Base-by-base conservation (phyloP, 2,113 vertebrate genomes). In the Regulus satrapa region DNA sequence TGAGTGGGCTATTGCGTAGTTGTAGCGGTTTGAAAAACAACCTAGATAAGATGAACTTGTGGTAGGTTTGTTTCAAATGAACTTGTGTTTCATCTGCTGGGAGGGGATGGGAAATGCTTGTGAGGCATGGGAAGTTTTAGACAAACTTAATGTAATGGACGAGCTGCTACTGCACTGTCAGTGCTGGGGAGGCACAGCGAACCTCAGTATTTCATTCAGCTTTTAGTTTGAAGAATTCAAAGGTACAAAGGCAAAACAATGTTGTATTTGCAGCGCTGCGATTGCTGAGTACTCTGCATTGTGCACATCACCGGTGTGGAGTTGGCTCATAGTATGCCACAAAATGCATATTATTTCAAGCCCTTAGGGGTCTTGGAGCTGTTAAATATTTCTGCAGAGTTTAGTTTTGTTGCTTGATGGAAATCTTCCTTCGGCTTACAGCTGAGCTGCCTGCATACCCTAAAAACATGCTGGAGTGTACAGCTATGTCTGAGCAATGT, bases 81-180 rank as follows among this genome's bases (percentile, higher is more conserved):
- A 98, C 95, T 98, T 97, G 92, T 54, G 68, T 82, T 89, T 89
- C 45, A 56, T 91, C 95, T 89, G 76, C 93, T 18, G 49, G 36
- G 89, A 85, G 69, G 61, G 89, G 26, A 69, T 94, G 84, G 68
- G 93, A 86, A 74, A 90, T 66, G 80, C 54, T 84, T 76, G 90
- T 46, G 91, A 94, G 82, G 86, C 94, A 74, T 94, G 97, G 95
- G 96, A 97, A 98, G 97, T 96, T 97, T 74, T 34, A 92, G 96
- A 34, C 41, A 26, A 98, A 98, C 96, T 98, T 97, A 93, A 95
- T 28, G 93, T 94, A 92, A 97, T 76, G 85, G 76, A 58, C n/a
- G 51, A 97, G 96, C 96, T 97, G 91, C 81, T 97, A 14, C 62
- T 28, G 43, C 85, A 51, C 77, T 73, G 56, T 28, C 31, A 88